phyloP scores from a whole-genome alignment of 2,113 vertebrate species.

The Caracal caracal region DNA sequence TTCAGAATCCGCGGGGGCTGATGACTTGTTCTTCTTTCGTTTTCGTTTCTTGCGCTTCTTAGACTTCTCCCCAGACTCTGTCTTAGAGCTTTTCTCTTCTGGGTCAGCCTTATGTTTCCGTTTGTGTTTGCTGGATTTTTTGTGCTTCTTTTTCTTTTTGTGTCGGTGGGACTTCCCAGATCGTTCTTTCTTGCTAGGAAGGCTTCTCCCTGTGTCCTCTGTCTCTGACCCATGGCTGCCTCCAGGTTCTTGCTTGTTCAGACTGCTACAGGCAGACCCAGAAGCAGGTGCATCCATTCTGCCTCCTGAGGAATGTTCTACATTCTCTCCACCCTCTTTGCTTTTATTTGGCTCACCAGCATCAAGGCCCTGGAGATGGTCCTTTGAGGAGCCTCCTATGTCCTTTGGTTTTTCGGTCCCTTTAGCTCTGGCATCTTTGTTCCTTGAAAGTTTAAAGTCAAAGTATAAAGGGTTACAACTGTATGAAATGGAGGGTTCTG shows the following conservation, averaged over 20 bases:
- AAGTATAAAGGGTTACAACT: conserved; percentile 99
- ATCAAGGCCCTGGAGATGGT: conserved; percentile 70
- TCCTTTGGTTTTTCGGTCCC: conserved; percentile 85
- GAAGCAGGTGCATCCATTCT: conserved; percentile 72
- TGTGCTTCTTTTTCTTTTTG: conserved; percentile 98
- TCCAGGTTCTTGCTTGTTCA: conserved; percentile 71
- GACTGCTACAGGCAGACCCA: conserved; percentile 63
- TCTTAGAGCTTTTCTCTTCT: conserved; percentile 87
- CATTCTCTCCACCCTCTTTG: conserved; percentile 70
- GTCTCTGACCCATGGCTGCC: conserved; percentile 75
- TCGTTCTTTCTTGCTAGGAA: conserved; percentile 82
- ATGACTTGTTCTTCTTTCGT: conserved; percentile 90
- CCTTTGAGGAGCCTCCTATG: conserved; percentile 70
- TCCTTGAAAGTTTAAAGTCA: conserved; percentile 97
- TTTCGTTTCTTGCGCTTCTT: conserved; percentile 96
- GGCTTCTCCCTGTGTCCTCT: conserved; percentile 81
- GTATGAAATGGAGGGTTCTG: conserved; percentile 95
- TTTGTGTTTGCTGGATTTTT: conserved; percentile 92
- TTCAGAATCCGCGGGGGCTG: conserved; percentile 69
- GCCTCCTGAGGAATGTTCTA: conserved; percentile 58
- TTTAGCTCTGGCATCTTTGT: conserved; percentile 90
- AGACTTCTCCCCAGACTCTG: conserved; percentile 88
- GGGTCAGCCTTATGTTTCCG: conserved; percentile 89
- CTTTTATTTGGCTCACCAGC: conserved; percentile 61
- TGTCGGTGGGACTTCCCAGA: conserved; percentile 93